Percentiles rank a stretch among this genome's conserved stretches.
Conservation (phyloP, 2,888 invertebrate genomes). For the Drosophila borborema region DNA sequence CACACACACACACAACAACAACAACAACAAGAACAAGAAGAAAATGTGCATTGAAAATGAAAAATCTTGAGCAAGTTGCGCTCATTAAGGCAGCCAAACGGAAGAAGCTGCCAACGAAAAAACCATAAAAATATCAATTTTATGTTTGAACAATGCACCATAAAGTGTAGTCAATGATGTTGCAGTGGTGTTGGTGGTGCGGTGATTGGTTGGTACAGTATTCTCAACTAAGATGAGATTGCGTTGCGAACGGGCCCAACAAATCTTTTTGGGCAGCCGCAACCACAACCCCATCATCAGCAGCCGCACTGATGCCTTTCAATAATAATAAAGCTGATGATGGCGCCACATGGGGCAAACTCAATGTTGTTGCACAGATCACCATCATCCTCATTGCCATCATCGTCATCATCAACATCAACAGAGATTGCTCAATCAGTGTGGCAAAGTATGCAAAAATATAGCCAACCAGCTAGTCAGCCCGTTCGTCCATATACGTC, state of each 20-base stretch:
- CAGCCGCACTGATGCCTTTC: conserved; percentile 52
- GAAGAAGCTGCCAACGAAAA: conserved; percentile 36
- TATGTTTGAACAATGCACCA: conserved; percentile 68
- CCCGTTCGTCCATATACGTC: conserved; percentile 29
- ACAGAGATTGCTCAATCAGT: conserved; percentile 68
- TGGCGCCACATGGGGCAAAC: conserved; percentile 50
- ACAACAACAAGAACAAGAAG: neutral
- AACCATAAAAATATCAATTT: conserved; percentile 66
- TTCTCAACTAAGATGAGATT: conserved; percentile 40
- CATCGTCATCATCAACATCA: conserved; percentile 41
- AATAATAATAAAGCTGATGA: conserved; percentile 64
- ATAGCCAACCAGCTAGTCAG: conserved; percentile 17
- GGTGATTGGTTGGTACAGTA: neutral
- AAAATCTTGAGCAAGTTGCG: conserved; percentile 44
- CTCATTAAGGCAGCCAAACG: conserved; percentile 61
- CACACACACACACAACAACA: neutral
- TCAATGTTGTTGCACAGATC: conserved; percentile 12
- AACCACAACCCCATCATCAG: conserved; percentile 42
- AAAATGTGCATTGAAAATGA: conserved; percentile 9
- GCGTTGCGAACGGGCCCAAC: conserved; percentile 31
- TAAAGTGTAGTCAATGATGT: conserved; percentile 43
- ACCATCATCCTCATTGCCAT: neutral
- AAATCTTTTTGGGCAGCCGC: conserved; percentile 43
- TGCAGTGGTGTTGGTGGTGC: conserved; percentile 5
- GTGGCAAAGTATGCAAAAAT: conserved; percentile 56